Conservation (phyloP, 2,797 vertebrate genomes). For the Rousettus madagascariensis region DNA sequence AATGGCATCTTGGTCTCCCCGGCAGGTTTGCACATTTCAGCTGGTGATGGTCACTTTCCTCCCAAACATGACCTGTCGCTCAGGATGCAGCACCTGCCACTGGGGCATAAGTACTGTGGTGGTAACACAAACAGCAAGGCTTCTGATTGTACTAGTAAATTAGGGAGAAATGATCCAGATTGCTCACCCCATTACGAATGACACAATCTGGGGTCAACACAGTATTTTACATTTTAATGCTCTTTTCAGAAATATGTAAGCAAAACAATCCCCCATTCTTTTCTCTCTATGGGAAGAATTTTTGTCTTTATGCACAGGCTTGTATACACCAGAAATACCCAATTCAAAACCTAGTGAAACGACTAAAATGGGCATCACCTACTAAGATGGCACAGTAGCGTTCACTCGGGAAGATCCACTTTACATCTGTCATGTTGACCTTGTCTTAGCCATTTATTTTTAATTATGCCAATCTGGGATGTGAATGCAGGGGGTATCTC, state of each 20-base stretch:
- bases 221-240: background rate
- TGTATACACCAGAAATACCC: background rate
- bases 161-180: background rate
- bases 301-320: background rate
- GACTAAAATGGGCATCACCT: background rate
- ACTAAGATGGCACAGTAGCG: background rate
- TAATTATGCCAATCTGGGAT: background rate
- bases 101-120: background rate
- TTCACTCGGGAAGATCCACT: background rate
- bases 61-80: background rate
- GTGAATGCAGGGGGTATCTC: background rate
- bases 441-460: background rate
- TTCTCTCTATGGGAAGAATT: background rate
- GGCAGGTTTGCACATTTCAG: background rate
- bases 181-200: background rate
- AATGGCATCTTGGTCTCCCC: background rate
- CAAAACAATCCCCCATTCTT: background rate
- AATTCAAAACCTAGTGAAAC: background rate
- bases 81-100: accelerated
- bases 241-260: conserved; percentile 4
- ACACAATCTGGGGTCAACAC: background rate
- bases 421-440: background rate
- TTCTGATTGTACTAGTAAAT: background rate
- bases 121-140: background rate
- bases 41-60: background rate